A percentile compares a stretch with the other conserved stretches of the same genome.
Conservation (phyloP, 2,113 vertebrate species). For the Cebus imitator region DNA sequence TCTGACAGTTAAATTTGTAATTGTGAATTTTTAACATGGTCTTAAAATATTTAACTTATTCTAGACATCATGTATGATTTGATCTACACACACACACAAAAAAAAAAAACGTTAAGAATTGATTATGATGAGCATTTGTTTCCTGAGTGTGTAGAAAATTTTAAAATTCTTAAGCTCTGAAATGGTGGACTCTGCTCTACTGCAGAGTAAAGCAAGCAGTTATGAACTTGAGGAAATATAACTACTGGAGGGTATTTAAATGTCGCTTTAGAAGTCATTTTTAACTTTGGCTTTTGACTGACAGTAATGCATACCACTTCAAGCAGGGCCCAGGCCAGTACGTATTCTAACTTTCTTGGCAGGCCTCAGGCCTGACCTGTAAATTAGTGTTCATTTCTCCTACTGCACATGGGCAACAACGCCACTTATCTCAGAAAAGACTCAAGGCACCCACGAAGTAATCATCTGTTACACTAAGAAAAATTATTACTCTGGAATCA, state of each 20-base stretch:
- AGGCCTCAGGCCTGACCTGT: neutral
- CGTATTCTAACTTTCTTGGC: neutral
- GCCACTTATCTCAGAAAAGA: neutral
- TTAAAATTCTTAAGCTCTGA: neutral
- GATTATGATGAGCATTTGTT: constrained; percentile 23
- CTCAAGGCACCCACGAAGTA: neutral
- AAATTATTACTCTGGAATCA: neutral
- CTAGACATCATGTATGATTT: neutral
- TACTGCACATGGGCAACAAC: neutral
- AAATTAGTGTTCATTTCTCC: neutral
- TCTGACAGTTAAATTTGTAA: constrained; percentile 19
- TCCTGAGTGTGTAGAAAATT: neutral
- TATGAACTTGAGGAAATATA: neutral
- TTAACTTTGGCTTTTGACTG: neutral
- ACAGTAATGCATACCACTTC: neutral
- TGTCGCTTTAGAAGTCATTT: neutral
- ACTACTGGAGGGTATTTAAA: neutral
- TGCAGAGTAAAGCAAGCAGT: constrained; percentile 21
- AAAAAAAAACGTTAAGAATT: neutral
- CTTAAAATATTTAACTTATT: constrained; percentile 36
- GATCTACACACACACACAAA: neutral
- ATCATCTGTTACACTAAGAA: constrained; percentile 6
- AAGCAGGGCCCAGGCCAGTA: neutral
- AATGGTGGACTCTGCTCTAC: neutral
- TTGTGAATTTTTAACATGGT: constrained; percentile 25